Conservation (phyloP, 1,140 invertebrate genomes). For the Drosophila quadrilineata region DNA sequence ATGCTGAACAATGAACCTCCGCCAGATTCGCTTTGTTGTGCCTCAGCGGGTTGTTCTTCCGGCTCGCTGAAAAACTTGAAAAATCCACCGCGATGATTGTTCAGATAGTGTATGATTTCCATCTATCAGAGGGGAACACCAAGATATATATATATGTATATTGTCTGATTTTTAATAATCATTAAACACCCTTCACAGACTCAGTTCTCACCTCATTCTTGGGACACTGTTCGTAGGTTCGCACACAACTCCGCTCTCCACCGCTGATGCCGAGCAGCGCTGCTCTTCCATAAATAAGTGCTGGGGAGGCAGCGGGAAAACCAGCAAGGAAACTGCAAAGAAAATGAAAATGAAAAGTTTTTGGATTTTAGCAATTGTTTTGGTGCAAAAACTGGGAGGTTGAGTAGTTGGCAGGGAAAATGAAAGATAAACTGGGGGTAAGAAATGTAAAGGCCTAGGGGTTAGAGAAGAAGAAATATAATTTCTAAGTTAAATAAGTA, state of each 20-base stretch:
- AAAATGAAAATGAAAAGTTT: not conserved
- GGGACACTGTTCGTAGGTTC: constrained; percentile 88
- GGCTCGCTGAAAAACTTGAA: constrained; percentile 88
- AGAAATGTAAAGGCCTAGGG: too few species aligned
- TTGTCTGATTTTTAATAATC: constrained; percentile 24
- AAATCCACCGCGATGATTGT: constrained; percentile 93
- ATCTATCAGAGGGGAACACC: constrained; percentile 82
- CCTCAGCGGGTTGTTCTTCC: constrained; percentile 52
- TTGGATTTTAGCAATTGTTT: too few species aligned
- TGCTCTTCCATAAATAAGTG: constrained; percentile 87
- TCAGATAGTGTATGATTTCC: constrained; percentile 88
- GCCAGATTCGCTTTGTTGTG: constrained; percentile 36
- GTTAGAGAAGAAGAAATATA: too few species aligned
- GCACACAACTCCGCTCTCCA: constrained; percentile 84
- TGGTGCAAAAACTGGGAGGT: too few species aligned
- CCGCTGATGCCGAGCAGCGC: constrained; percentile 87
- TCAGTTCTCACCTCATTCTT: constrained; percentile 83
- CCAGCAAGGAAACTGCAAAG: constrained; percentile 81
- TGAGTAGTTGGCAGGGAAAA: not conserved
- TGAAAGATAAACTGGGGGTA: too few species aligned
- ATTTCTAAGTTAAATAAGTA: too few species aligned
- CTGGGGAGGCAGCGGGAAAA: constrained; percentile 83
- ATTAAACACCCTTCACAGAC: constrained; percentile 19
- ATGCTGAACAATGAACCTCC: constrained; percentile 67
- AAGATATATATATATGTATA: too few species aligned